Conservation (phyloP, 2,113 vertebrate genomes). For the Neogale vison region DNA sequence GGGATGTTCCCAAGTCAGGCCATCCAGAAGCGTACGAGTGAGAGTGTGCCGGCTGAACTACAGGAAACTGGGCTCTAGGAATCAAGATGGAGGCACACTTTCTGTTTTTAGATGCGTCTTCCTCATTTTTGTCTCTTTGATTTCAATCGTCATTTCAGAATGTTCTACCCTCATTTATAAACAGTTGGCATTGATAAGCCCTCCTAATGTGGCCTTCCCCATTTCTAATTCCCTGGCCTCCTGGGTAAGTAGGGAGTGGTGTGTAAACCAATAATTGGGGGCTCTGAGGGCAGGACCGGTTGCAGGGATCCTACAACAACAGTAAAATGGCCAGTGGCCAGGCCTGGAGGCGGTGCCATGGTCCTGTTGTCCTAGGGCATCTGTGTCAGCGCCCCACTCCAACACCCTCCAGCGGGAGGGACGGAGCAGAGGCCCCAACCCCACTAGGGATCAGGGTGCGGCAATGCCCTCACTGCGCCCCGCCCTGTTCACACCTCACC, state of each 20-base stretch:
- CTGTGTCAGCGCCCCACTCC: background rate
- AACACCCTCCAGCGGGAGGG: background rate
- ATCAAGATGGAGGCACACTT: background rate
- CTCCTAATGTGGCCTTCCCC: background rate
- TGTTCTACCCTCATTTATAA: background rate
- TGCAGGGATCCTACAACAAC: too few species aligned
- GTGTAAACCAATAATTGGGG: background rate
- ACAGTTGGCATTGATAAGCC: background rate
- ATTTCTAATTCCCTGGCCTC: background rate
- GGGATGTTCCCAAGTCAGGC: background rate
- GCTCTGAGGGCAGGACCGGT: background rate
- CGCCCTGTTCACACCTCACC: background rate
- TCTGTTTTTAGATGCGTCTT: background rate
- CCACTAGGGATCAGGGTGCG: background rate
- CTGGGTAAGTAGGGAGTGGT: background rate
- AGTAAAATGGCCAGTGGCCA: background rate
- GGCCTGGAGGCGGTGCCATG: background rate
- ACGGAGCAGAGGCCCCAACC: rapidly evolving
- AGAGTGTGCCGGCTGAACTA: background rate
- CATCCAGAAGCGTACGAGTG: rapidly evolving
- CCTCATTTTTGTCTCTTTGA: background rate
- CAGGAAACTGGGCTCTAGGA: background rate
- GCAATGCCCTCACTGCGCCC: background rate
- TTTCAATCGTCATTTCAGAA: background rate
- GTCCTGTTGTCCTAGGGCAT: background rate